Base-by-base conservation (phyloP, 2,797 vertebrate genomes). In the Mus caroli region DNA sequence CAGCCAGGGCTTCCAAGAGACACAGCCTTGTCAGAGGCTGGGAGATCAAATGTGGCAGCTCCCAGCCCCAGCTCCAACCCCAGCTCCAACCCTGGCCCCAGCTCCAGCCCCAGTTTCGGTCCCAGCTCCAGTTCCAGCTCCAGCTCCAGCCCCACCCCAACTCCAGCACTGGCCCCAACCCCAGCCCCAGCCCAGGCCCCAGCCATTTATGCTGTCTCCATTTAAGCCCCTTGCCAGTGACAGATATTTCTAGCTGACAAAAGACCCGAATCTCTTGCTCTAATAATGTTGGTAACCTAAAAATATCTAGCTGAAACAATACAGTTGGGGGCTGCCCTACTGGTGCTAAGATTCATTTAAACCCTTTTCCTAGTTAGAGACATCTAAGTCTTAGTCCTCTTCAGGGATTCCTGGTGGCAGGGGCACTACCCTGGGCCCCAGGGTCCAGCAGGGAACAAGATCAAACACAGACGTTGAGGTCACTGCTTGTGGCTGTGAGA, bases 161-260 rank as follows among this genome's bases (percentile, higher is more conserved):
- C 46, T 43, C 43, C 9, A 37, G 93, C 73, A 24, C 24, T 3
- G 7, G 2, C 58, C 6, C 56, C 56, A 22, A 6, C 56, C 56
- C 60, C 60, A 28, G 24, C 24, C 78, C 26, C 60, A 28, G 26
- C 60, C 60, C 60, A 9, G 12, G 11, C 60, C 26, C 60, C 26
- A 37, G 92, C 58, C 83, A 52, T 2, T 26, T 20, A 6, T 6
- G 40, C 54, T 93, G 17, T 54, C 52, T 92, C 64, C 73, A 26
- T 78, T 62, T 80, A 43, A 84, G 15, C 54, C 34, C 22, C 69
- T 88, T 86, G 1, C 73, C 31, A 34, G 58, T 56, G 40, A 62
- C 79, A 83, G 13, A 80, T 79, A 90, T 71, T 94, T 85, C 80
- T 75, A 26, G 6, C 34, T 88, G 31, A 88, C 77, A 82, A 80